phyloP scores from a whole-genome alignment of 2,113 vertebrate genomes.

The Cromileptes altivelis region DNA sequence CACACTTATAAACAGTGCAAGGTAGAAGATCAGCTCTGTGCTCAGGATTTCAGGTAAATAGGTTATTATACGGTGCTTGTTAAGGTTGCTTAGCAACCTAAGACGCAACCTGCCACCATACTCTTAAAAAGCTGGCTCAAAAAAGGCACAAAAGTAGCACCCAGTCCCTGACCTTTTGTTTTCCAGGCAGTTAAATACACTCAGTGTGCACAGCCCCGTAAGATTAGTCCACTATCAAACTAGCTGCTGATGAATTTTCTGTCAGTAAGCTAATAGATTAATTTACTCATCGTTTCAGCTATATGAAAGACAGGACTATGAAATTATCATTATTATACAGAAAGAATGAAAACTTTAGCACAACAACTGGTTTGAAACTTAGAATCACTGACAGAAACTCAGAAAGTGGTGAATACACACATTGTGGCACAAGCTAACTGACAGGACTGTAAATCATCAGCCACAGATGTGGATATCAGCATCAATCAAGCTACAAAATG shows the following conservation, averaged over 20 bases:
- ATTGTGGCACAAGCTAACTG: neutral
- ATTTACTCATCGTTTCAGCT: neutral
- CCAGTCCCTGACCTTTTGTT: too few species aligned
- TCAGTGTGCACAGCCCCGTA: too few species aligned
- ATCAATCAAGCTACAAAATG: conserved; percentile 8
- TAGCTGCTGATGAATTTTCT: neutral
- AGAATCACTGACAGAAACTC: neutral
- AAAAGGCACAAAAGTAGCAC: too few species aligned
- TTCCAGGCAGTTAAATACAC: too few species aligned
- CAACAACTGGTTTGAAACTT: neutral
- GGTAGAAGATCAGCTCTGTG: too few species aligned
- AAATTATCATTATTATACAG: neutral
- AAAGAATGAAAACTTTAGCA: neutral
- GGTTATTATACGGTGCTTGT: too few species aligned
- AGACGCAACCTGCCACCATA: too few species aligned
- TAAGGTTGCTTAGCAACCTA: too few species aligned
- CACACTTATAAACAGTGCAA: too few species aligned
- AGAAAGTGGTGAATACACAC: neutral
- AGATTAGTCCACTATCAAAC: neutral
- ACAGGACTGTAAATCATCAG: conserved; percentile 3
- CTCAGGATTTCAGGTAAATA: too few species aligned
- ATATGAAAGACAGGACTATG: neutral
- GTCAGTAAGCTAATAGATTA: neutral
- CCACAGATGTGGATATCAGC: neutral
- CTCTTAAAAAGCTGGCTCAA: too few species aligned